Percentiles rank a stretch among this genome's conserved stretches.
These are phyloP conservation scores for Plebejus argus DNA, from an alignment of 2,888 invertebrate genomes.

Conservation along the genomic window DNA sequence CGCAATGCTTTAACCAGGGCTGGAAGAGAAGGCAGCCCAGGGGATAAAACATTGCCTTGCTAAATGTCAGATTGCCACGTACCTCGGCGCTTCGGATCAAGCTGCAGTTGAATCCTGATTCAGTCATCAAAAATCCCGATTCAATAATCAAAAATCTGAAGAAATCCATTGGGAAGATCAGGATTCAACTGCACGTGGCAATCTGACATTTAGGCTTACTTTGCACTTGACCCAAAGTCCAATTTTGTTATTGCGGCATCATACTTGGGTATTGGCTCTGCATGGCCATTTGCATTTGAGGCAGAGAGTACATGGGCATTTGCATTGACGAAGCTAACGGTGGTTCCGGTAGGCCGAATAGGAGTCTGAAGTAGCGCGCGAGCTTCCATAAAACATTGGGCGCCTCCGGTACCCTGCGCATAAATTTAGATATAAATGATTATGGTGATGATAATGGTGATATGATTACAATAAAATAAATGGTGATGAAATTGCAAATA, in stretches of 20 bases:
- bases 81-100: slow-evolving; percentile 40
- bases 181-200: slow-evolving; percentile 55
- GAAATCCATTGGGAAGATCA: background rate
- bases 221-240: slow-evolving; percentile 75
- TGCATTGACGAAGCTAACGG: slow-evolving; percentile 69
- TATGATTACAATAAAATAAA: background rate
- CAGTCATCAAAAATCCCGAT: slow-evolving; percentile 25
- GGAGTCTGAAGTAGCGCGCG: slow-evolving; percentile 77
- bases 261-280: slow-evolving; percentile 49
- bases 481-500: background rate
- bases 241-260: slow-evolving; percentile 69
- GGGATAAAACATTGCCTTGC: slow-evolving; percentile 68
- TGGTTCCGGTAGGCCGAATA: slow-evolving; percentile 72
- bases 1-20: slow-evolving; percentile 60
- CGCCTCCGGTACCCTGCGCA: slow-evolving; percentile 78
- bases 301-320: slow-evolving; percentile 74
- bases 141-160: slow-evolving; percentile 44
- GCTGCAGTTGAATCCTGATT: slow-evolving; percentile 32
- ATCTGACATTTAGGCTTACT: slow-evolving; percentile 74
- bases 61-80: slow-evolving; percentile 78
- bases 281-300: slow-evolving; percentile 61
- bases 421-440: slow-evolving; percentile 8
- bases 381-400: slow-evolving; percentile 79
- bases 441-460: background rate
- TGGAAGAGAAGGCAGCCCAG: slow-evolving; percentile 51